These are phyloP conservation scores for Macrosiphum euphorbiae DNA, from an alignment of 2,888 invertebrate genomes.

Conservation along the genomic window DNA sequence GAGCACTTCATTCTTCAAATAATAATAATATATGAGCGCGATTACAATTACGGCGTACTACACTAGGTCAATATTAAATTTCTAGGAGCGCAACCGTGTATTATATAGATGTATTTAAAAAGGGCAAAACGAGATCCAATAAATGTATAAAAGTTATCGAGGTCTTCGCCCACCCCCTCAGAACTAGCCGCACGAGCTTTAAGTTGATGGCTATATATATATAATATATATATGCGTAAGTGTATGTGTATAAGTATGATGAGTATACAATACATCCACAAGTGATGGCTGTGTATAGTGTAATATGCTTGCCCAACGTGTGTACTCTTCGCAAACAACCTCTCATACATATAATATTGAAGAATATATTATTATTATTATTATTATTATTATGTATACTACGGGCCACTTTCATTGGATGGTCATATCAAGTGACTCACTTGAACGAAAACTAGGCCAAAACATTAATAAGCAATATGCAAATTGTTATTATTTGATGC, in stretches of 20 bases:
- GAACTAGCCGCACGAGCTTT: too few relatives aligned
- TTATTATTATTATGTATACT: neutral
- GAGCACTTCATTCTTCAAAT: constrained; percentile 39
- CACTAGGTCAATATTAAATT: constrained; percentile 44
- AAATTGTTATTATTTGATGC: constrained; percentile 57
- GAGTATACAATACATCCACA: neutral
- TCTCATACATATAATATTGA: constrained; percentile 29
- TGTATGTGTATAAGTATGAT: neutral
- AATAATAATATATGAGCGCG: constrained; percentile 43
- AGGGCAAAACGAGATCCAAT: constrained; percentile 55
- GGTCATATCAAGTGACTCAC: constrained; percentile 24
- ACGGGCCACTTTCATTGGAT: constrained; percentile 21
- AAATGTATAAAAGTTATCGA: constrained; percentile 50
- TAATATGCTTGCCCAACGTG: constrained; percentile 18
- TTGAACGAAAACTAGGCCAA: constrained; percentile 46
- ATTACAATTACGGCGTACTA: neutral
- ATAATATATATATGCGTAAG: neutral
- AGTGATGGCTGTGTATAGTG: neutral
- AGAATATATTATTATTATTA: constrained; percentile 11
- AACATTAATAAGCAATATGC: constrained; percentile 61
- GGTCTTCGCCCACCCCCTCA: neutral
- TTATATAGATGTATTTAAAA: neutral
- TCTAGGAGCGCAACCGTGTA: constrained; percentile 20
- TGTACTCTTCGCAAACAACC: constrained; percentile 50
- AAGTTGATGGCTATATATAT: neutral